Evolutionary conservation across 2,113 vertebrate genomes (phyloP).

Genomic region (Zosterops lateralis): DNA sequence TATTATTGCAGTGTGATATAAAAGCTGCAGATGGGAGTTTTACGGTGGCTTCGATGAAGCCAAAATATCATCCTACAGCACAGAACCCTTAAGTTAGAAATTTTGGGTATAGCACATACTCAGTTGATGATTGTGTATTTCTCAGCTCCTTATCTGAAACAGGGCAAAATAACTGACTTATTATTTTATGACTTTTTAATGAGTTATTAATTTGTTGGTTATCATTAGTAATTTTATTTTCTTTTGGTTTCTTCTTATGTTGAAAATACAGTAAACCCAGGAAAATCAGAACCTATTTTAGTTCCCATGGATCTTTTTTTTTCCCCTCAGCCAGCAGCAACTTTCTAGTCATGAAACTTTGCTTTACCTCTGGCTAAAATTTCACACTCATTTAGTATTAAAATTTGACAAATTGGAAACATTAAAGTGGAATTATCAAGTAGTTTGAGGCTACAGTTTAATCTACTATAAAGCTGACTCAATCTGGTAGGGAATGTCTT

Average conservation of each 20-base stretch:
- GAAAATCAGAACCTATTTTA: not conserved
- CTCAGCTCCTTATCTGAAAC: not conserved
- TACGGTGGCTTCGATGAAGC: not conserved
- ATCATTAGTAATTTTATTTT: not conserved
- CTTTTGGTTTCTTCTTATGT: not conserved
- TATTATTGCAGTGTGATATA: not conserved
- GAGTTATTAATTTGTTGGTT: not conserved
- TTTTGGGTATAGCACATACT: not conserved
- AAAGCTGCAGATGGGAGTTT: not conserved
- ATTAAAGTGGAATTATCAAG: not conserved
- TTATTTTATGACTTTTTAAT: not conserved
- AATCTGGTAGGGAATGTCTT: not conserved
- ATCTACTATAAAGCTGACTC: not conserved
- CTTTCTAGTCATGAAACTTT: not conserved
- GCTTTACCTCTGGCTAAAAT: slow-evolving; percentile 12
- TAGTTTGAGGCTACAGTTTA: slow-evolving; percentile 24
- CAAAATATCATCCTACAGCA: not conserved
- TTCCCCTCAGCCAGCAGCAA: not conserved
- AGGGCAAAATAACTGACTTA: not conserved
- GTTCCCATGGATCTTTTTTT: not conserved
- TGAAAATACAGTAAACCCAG: not conserved
- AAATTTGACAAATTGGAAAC: not conserved
- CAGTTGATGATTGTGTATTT: not conserved
- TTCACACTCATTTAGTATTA: slow-evolving; percentile 34
- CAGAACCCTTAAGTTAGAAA: not conserved